phyloP scores from a whole-genome alignment of 2,113 vertebrate species.

The Seriola aureovittata region DNA sequence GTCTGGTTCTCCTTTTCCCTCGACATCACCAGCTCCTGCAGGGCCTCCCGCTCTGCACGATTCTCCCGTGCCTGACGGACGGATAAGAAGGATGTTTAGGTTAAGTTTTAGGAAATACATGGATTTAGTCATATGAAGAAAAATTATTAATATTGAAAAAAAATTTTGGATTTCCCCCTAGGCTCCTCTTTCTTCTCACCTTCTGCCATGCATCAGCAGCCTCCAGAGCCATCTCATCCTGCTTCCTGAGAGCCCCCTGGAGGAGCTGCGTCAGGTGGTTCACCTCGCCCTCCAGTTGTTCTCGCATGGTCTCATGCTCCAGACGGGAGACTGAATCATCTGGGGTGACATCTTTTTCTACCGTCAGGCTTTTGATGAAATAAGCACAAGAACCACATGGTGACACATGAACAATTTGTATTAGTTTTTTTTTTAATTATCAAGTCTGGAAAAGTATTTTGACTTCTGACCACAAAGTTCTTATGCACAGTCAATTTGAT shows the following conservation, averaged over 20 bases:
- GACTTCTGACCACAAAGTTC: too few species aligned
- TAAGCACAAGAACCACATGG: not conserved
- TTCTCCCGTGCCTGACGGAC: conserved; percentile 70
- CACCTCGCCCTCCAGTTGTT: conserved; percentile 87
- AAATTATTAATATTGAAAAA: not conserved
- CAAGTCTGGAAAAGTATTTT: not conserved
- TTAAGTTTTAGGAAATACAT: not conserved
- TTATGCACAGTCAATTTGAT: too few species aligned
- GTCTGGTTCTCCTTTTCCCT: conserved; percentile 78
- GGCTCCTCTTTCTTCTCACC: conserved; percentile 62
- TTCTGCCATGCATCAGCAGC: conserved; percentile 89
- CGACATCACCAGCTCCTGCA: conserved; percentile 74
- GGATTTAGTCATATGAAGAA: not conserved
- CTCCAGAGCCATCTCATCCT: conserved; percentile 89
- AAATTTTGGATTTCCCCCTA: not conserved
- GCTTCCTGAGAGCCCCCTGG: conserved; percentile 91
- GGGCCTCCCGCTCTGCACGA: conserved; percentile 72
- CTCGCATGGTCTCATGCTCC: conserved; percentile 85
- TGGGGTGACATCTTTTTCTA: conserved; percentile 83
- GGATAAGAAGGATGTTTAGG: not conserved
- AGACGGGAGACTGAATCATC: conserved; percentile 86
- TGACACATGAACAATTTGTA: not conserved
- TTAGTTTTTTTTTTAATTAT: not conserved
- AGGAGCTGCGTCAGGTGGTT: conserved; percentile 87
- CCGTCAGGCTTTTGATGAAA: conserved; percentile 67